Conservation (phyloP, 2,113 vertebrate genomes). For the Neomonachus schauinslandi region DNA sequence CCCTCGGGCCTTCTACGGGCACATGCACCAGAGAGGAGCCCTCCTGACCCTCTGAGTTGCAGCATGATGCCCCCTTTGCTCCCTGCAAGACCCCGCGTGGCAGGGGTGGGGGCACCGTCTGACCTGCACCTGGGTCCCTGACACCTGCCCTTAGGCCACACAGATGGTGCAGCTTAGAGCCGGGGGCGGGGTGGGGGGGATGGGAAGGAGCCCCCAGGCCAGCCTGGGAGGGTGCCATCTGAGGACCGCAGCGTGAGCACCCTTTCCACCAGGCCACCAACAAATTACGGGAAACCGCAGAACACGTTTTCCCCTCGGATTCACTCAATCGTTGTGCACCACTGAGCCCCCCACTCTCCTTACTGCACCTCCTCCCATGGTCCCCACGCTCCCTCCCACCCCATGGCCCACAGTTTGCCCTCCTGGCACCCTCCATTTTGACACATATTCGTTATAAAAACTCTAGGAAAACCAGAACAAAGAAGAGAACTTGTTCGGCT, state of each 20-base stretch:
- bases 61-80: background rate
- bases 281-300: background rate
- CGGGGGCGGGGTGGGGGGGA: background rate
- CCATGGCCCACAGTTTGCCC: background rate
- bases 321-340: background rate
- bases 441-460: background rate
- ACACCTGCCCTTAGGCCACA: background rate
- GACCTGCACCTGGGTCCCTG: background rate
- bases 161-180: background rate
- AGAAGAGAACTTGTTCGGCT: background rate
- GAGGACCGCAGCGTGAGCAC: accelerated
- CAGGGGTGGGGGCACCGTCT: background rate
- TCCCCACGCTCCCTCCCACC: background rate
- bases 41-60: background rate
- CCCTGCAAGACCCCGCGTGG: background rate
- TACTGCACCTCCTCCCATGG: accelerated
- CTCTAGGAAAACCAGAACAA: background rate
- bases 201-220: background rate
- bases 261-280: background rate
- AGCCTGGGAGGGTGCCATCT: background rate
- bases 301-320: background rate
- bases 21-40: background rate
- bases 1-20: background rate
- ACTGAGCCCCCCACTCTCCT: background rate
- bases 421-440: background rate